Percentiles rank a stretch among this genome's conserved stretches.
These are phyloP conservation scores for Eclectus roratus DNA, from an alignment of 2,113 vertebrate genomes.

Conservation along the genomic window DNA sequence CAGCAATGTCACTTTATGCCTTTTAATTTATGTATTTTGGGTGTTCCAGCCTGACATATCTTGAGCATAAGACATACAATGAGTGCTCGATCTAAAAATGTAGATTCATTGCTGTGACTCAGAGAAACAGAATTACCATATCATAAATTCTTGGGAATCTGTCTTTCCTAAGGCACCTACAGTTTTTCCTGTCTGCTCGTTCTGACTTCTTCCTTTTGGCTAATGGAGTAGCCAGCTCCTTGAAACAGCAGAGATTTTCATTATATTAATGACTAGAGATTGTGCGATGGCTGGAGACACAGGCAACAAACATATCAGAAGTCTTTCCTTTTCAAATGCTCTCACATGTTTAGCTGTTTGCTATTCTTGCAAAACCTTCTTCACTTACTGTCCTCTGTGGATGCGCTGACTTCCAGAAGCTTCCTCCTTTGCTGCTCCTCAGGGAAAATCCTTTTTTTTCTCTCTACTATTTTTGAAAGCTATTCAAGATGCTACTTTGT, in stretches of 20 bases:
- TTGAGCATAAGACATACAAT: slow-evolving; percentile 30
- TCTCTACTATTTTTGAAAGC: neutral
- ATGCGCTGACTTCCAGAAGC: neutral
- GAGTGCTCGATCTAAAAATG: slow-evolving; percentile 43
- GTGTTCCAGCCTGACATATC: slow-evolving; percentile 44
- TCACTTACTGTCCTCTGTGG: neutral
- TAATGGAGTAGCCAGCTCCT: slow-evolving; percentile 14
- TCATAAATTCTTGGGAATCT: slow-evolving; percentile 63
- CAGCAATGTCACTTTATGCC: slow-evolving; percentile 8
- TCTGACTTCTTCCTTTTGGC: neutral
- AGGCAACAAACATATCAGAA: neutral
- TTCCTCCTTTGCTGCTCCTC: neutral
- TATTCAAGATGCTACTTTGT: neutral
- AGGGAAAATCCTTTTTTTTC: neutral
- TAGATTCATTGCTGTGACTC: slow-evolving; percentile 50
- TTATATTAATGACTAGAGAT: slow-evolving; percentile 8
- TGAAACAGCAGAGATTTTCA: neutral
- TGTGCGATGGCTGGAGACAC: neutral
- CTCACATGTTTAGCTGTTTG: neutral
- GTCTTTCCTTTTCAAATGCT: neutral
- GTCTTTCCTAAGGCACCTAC: slow-evolving; percentile 50
- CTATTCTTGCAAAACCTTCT: neutral
- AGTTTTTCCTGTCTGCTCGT: slow-evolving; percentile 40
- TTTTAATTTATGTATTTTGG: slow-evolving; percentile 49
- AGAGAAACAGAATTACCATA: slow-evolving; percentile 54